Evolutionary conservation across 35 echinoderm and acorn worm species (phyloP).

Genomic region (Acanthaster planci): DNA sequence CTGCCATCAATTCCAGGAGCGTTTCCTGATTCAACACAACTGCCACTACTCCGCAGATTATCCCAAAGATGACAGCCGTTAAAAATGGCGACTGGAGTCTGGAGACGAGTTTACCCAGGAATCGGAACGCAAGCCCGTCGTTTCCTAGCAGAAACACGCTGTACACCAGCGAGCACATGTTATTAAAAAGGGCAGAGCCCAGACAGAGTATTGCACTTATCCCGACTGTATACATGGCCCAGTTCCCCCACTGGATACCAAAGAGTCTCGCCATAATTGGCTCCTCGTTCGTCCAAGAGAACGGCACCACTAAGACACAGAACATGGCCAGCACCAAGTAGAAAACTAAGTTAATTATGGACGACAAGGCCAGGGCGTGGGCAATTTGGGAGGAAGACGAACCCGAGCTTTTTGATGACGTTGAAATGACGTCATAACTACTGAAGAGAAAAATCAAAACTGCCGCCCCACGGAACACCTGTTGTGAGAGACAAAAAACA

Average conservation of each 20-base stretch:
- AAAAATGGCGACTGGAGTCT: slow-evolving; percentile 5
- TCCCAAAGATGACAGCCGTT: background rate
- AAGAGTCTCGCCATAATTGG: slow-evolving; percentile 4
- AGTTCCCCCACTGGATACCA: background rate
- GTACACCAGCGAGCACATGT: slow-evolving; percentile 25
- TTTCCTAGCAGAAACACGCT: slow-evolving; percentile 15
- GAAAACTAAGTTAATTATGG: slow-evolving; percentile 17
- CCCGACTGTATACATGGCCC: background rate
- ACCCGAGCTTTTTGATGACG: background rate
- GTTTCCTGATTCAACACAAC: background rate
- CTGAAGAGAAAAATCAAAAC: slow-evolving; percentile 1
- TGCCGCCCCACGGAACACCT: slow-evolving; percentile 4
- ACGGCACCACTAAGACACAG: background rate
- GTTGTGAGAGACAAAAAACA: background rate
- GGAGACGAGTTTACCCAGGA: slow-evolving; percentile 8
- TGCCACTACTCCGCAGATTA: background rate
- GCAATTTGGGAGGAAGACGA: background rate
- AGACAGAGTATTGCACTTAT: background rate
- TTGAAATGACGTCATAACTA: slow-evolving; percentile 26
- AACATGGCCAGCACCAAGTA: slow-evolving; percentile 8
- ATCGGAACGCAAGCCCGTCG: slow-evolving; percentile 1
- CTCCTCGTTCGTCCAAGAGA: background rate
- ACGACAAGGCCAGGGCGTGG: slow-evolving; percentile 14
- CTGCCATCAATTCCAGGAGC: background rate
- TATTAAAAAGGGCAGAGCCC: slow-evolving; percentile 7